These are phyloP conservation scores for Philotrypesis tridentata DNA, from an alignment of 1,140 invertebrate genomes.

Conservation along the genomic window DNA sequence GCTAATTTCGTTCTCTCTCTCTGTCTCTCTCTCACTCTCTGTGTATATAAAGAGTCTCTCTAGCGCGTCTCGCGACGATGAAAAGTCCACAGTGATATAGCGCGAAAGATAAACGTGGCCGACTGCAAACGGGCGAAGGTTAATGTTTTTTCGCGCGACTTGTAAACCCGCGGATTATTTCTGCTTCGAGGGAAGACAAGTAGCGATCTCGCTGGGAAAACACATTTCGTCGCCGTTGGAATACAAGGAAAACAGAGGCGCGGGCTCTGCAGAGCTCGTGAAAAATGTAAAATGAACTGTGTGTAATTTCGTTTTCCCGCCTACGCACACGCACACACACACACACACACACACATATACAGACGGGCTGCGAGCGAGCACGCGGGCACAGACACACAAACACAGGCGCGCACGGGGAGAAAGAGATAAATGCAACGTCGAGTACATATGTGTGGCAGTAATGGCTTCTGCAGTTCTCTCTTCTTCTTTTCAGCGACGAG, in stretches of 20 bases:
- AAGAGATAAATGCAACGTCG: slow-evolving; percentile 39
- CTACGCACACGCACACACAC: not conserved
- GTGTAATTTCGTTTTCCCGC: slow-evolving; percentile 28
- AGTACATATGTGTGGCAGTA: slow-evolving; percentile 11
- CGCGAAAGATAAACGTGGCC: not conserved
- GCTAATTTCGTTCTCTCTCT: not conserved
- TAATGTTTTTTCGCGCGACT: not conserved
- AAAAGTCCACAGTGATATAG: not conserved
- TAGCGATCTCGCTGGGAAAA: not conserved
- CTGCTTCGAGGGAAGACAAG: not conserved
- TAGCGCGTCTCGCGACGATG: not conserved
- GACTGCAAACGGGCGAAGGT: not conserved
- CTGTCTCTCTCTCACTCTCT: not conserved
- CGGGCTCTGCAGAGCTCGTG: slow-evolving; percentile 21
- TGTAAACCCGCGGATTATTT: not conserved
- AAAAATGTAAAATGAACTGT: slow-evolving; percentile 27
- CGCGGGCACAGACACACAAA: no score
- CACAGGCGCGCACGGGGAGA: not conserved
- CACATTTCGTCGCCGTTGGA: slow-evolving; percentile 2
- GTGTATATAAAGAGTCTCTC: not conserved
- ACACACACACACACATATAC: not conserved
- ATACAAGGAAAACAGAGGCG: slow-evolving; percentile 19
- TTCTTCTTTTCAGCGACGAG: not conserved
- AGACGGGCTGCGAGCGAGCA: no score
- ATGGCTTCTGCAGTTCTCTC: slow-evolving; percentile 40